Evolutionary conservation across 2,113 vertebrate species (phyloP), one percentile per base, ranked within the genome.

Genomic region (Ictalurus furcatus): DNA sequence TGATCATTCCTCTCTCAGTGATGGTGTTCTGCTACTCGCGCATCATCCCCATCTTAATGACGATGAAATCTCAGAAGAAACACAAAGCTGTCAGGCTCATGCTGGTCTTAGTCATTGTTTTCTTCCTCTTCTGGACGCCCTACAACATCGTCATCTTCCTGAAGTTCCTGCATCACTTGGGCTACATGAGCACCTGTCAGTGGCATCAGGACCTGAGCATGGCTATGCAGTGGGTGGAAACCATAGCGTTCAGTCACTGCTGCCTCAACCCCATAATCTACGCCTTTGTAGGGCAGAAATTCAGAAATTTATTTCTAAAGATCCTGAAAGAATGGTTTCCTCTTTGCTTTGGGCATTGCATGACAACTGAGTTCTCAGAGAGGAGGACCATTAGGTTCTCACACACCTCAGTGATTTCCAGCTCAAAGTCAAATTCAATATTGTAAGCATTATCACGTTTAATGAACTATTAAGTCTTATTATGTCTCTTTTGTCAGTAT

Each of bases 101-200:
- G 87, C 90, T 98, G 48, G 3, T 91, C 0, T 94, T 98, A 0
- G 93, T 98, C 7, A 12, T 92, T 0, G 84, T 92, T 0, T 98
- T 98, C 74, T 96, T 99, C 56, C 0, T 97, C 34, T 97, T 95
- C 93, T 99, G 98, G 97, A 92, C 95, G 0, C 98, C 98, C 0
- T 91, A 96, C 88, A 97, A 98, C 56, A 71, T 95, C 30, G 92
- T 91, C 23, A 17, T 89, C 12, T 90, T 96, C 81, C 56, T 95
- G 23, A 0, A 0, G 0, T 92, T 91, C 30, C 81, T 96, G 17
- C 54, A 63, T 1, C 1, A 0, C 0, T 0, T 21, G 0, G 14
- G 4, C 2, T 9, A 91, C n/a, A 0, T 69, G 11, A 0, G 9
- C 0, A 71, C 4, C 93, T 93, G 93, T 58, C 0, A 25, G 0